Evolutionary conservation across 2,888 invertebrate genomes (phyloP).

Genomic region (Heteropelma amictum): DNA sequence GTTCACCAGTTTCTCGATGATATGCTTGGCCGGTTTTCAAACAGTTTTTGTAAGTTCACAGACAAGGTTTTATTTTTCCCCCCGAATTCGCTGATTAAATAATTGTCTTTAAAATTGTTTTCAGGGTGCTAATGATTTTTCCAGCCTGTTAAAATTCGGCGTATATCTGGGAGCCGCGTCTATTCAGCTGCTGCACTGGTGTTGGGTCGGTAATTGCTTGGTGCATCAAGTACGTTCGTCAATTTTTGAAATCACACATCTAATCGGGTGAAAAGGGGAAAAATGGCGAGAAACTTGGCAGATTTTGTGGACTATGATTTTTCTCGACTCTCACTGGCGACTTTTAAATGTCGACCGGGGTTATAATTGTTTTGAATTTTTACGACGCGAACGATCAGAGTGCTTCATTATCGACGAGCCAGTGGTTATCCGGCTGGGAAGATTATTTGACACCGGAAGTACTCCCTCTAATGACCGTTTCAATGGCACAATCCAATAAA

Average conservation of each 20-base stretch:
- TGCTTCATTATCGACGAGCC: slow-evolving; percentile 51
- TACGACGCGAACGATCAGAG: slow-evolving; percentile 29
- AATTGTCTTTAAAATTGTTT: no score
- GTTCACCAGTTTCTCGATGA: slow-evolving; percentile 69
- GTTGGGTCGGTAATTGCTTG: slow-evolving; percentile 68
- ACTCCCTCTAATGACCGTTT: slow-evolving; percentile 57
- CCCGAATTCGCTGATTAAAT: no score
- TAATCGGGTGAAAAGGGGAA: no score
- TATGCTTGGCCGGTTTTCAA: slow-evolving; percentile 73
- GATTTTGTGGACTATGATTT: no score
- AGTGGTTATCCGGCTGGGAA: slow-evolving; percentile 68
- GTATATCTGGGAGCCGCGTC: slow-evolving; percentile 65
- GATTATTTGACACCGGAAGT: slow-evolving; percentile 46
- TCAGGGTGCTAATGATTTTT: slow-evolving; percentile 64
- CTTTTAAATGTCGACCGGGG: not conserved
- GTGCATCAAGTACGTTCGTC: slow-evolving; percentile 64
- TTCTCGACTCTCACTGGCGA: no score
- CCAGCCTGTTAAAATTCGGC: slow-evolving; percentile 63
- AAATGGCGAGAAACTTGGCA: no score
- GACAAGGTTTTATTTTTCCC: not conserved
- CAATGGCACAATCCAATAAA: slow-evolving; percentile 61
- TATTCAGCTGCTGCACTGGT: slow-evolving; percentile 65
- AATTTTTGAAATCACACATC: no score
- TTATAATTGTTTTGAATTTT: not conserved
- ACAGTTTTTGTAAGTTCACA: slow-evolving; percentile 61